Conservation (phyloP, 2,113 vertebrate genomes). For the Ginglymostoma cirratum region DNA sequence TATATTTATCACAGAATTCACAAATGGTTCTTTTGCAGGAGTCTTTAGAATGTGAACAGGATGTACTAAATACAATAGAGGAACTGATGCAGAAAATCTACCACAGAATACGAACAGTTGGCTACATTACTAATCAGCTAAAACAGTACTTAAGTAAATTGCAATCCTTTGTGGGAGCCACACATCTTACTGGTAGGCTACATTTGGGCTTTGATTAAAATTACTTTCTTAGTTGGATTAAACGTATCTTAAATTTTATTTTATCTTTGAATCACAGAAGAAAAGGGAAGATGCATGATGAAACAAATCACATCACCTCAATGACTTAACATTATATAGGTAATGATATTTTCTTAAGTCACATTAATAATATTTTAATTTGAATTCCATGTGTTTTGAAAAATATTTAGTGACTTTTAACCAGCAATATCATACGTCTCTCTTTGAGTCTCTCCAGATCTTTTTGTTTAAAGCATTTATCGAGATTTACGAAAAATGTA, state of each 20-base stretch:
- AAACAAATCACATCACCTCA: constrained; percentile 32
- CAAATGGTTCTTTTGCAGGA: constrained; percentile 40
- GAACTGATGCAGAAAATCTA: constrained; percentile 43
- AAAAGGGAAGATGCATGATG: not conserved
- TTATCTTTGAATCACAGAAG: not conserved
- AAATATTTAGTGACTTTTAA: not conserved
- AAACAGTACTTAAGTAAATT: constrained; percentile 45
- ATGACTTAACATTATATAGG: not conserved
- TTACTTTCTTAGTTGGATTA: constrained; percentile 2
- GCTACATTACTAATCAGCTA: constrained; percentile 46
- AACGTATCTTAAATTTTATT: not conserved
- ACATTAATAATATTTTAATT: not conserved
- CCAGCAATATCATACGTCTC: too few relatives aligned
- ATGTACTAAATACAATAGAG: constrained; percentile 43
- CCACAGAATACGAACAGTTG: constrained; percentile 44
- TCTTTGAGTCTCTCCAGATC: not conserved
- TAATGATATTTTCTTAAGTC: not conserved
- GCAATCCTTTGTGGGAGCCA: constrained; percentile 38
- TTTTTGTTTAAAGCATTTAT: not conserved
- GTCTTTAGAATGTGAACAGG: constrained; percentile 44
- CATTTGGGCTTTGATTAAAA: not conserved
- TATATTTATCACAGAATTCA: not conserved
- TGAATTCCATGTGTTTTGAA: not conserved
- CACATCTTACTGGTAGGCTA: not conserved
- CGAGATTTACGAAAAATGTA: not conserved